Percentiles rank a stretch among this genome's conserved stretches.
Conservation (phyloP, 2,797 vertebrate species). For the Anas georgica region DNA sequence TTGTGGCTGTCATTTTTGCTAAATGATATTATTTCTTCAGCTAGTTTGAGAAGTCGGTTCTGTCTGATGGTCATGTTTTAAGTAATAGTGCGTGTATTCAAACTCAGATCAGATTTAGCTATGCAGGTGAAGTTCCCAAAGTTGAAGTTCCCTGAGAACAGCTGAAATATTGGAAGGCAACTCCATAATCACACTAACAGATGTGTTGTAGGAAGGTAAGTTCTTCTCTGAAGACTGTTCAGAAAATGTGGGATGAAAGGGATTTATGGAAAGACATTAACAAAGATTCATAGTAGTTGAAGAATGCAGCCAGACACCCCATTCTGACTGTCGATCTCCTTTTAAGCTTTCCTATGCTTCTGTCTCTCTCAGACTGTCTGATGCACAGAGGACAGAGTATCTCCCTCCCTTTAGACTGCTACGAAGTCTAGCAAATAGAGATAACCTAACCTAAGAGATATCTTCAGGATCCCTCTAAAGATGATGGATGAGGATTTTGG, state of each 20-base stretch:
- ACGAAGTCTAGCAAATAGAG: background rate
- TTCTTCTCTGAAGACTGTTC: background rate
- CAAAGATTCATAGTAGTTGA: background rate
- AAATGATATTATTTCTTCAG: background rate
- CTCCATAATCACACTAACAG: background rate
- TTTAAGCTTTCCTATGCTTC: background rate
- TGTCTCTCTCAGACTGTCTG: background rate
- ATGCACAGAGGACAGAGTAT: background rate
- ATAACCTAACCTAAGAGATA: background rate
- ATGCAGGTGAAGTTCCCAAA: background rate
- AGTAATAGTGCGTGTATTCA: background rate
- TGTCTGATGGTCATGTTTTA: background rate
- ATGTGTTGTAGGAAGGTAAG: background rate
- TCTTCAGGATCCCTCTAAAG: background rate
- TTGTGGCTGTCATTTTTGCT: background rate
- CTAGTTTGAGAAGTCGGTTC: background rate
- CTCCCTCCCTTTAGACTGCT: background rate
- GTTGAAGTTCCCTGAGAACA: background rate
- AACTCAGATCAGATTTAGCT: background rate
- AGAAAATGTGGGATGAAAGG: background rate
- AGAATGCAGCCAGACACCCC: background rate
- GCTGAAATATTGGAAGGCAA: background rate
- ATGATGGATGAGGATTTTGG: background rate
- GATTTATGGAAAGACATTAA: background rate
- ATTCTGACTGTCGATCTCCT: background rate